phyloP scores from a whole-genome alignment of 1,140 invertebrate genomes.

The Plodia interpunctella region DNA sequence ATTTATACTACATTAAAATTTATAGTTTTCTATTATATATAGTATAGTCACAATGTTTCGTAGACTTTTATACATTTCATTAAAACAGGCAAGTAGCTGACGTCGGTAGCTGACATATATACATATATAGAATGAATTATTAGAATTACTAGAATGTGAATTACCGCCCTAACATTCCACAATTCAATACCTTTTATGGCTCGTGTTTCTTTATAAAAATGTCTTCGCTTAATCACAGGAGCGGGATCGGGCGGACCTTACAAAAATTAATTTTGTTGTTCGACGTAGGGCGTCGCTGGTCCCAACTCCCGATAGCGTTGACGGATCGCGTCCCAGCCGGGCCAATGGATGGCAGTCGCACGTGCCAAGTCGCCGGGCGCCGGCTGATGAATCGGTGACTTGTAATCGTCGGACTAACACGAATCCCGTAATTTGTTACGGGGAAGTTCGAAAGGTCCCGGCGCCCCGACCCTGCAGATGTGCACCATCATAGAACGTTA shows the following conservation, averaged over 20 bases:
- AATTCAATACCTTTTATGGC: background rate
- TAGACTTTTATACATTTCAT: no score
- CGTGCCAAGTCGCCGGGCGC: slow-evolving; percentile 49
- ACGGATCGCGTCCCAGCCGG: slow-evolving; percentile 55
- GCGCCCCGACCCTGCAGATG: slow-evolving; percentile 38
- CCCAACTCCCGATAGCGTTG: slow-evolving; percentile 56
- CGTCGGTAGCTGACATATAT: no score
- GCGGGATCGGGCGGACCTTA: slow-evolving; percentile 13
- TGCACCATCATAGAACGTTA: slow-evolving; percentile 38
- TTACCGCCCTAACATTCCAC: no score
- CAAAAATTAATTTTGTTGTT: slow-evolving; percentile 55
- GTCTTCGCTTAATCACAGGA: slow-evolving; percentile 18
- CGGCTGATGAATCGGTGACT: slow-evolving; percentile 59
- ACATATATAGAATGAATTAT: no score
- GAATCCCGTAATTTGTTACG: slow-evolving; percentile 56
- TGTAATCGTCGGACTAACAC: slow-evolving; percentile 65
- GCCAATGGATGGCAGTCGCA: slow-evolving; percentile 58
- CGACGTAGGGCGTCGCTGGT: slow-evolving; percentile 33
- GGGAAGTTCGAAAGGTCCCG: slow-evolving; percentile 31
- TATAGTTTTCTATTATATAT: slow-evolving; percentile 8
- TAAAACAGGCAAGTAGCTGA: no score
- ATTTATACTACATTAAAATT: slow-evolving; percentile 28
- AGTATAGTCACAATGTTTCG: no score
- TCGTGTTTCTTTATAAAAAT: slow-evolving; percentile 17
- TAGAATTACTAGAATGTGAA: no score